Base-by-base conservation (phyloP, 2,113 vertebrate species). In the Dascyllus trimaculatus region DNA sequence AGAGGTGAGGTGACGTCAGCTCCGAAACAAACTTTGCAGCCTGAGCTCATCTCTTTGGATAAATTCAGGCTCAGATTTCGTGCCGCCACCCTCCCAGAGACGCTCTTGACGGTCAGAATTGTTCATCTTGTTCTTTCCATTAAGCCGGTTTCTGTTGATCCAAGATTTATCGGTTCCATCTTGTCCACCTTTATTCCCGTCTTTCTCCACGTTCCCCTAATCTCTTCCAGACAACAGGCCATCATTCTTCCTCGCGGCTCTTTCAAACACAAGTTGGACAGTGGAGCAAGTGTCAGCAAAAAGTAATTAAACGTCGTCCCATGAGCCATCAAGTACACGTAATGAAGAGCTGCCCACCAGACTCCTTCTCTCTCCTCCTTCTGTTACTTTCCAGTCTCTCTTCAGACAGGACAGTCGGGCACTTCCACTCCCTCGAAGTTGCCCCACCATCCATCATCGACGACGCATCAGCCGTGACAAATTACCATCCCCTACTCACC, bases 1-100 rank as follows among this genome's bases (percentile, higher is more conserved):
- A 63, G 86, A 91, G 85, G 88, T 81, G 77, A 89, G 43, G 40
- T 75, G 80, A 87, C 46, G 48, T 86, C 87, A 86, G 66, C 1
- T 10, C 63, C 26, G 38, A 62, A 64, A 49, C 53, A 68, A 78
- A 85, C 70, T 83, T 88, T 57, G 52, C 58, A 18, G 2, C 58
- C 51, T 65, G 64, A 78, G 73, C 63, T 80, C 60, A n/a, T 62
- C 43, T 18, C 11, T 25, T 14, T 52, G 63, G 68, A 45, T 67
- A 57, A 66, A 85, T 71, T 48, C 56, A 77, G 52, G 66, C 35
- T 54, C 25, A 0, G 38, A 17, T 71, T 71, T 49, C 52, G 62
- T n/a, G 7, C 32, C 15, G 61, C 32, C 9, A 18, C 58, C 68
- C 22, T 68, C 54, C 63, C 13, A 25, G 32, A 58, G 46, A 19